Evolutionary conservation across 2,113 vertebrate species (phyloP).

Genomic region (Dicrurus megarhynchus): DNA sequence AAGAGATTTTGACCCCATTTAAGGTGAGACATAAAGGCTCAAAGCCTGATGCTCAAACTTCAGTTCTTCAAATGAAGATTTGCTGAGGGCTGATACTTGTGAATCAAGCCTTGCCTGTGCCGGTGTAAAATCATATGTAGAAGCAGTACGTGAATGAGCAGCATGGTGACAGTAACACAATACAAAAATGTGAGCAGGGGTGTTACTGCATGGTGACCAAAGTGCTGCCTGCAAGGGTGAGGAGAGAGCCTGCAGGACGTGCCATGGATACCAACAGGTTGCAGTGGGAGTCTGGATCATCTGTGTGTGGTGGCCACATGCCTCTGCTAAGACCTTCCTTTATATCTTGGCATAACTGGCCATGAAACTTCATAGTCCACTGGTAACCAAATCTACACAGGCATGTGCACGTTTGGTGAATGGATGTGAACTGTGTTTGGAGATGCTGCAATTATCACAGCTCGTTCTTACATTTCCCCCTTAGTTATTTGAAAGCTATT

Average conservation of each 20-base stretch:
- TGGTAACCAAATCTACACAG: background rate
- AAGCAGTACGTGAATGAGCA: background rate
- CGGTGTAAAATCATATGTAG: background rate
- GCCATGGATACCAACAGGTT: background rate
- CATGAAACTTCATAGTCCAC: background rate
- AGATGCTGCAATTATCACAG: background rate
- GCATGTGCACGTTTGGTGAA: background rate
- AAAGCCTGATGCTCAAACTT: background rate
- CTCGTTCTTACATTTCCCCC: background rate
- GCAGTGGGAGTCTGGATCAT: background rate
- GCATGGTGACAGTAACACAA: background rate
- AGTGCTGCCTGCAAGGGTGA: fast-evolving
- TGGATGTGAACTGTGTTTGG: background rate
- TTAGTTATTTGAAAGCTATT: background rate
- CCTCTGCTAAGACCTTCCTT: background rate
- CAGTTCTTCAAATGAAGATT: background rate
- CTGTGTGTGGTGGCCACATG: background rate
- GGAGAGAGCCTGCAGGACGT: background rate
- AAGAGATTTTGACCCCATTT: background rate
- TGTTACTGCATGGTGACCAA: background rate
- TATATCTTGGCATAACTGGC: background rate
- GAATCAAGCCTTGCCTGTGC: background rate
- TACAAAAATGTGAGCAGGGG: background rate
- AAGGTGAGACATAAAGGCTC: background rate
- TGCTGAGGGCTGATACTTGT: background rate